Evolutionary conservation across 37 sponge, comb jelly and placozoan species (phyloP).

Genomic region (Agelas oroides): DNA sequence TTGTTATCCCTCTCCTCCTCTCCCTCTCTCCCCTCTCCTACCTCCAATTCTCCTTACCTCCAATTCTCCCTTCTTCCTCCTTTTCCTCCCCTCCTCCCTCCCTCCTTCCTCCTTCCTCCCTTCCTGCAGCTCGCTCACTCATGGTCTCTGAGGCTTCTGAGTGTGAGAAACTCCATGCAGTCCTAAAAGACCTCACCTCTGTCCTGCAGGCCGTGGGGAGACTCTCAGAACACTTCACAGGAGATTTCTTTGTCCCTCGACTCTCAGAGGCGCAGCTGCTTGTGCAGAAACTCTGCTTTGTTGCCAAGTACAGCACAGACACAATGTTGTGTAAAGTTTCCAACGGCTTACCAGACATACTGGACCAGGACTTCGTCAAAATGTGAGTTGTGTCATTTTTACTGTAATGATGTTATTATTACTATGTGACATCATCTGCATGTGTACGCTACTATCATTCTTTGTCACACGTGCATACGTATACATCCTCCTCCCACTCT

Average conservation of each 20-base stretch:
- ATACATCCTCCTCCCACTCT: not conserved
- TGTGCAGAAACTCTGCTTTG: slow-evolving; percentile 52
- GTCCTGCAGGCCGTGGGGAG: slow-evolving; percentile 77
- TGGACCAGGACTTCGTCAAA: slow-evolving; percentile 78
- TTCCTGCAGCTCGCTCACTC: not conserved
- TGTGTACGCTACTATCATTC: not conserved
- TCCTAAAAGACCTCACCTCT: slow-evolving; percentile 79
- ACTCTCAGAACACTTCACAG: slow-evolving; percentile 83
- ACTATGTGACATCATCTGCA: not conserved
- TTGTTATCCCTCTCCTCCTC: no score
- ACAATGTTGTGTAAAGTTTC: slow-evolving; percentile 40
- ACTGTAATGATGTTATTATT: not conserved
- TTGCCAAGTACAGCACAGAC: slow-evolving; percentile 69
- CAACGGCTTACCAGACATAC: slow-evolving; percentile 45
- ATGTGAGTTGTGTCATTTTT: slow-evolving; percentile 29
- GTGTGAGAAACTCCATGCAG: slow-evolving; percentile 73
- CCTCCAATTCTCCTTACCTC: no score
- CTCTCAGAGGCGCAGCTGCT: slow-evolving; percentile 60
- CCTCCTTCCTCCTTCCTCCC: no score
- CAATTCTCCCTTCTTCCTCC: no score
- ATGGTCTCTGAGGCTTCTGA: slow-evolving; percentile 38
- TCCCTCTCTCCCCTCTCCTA: no score
- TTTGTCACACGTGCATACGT: not conserved
- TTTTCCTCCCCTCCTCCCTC: no score
- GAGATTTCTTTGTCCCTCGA: slow-evolving; percentile 36